Conservation (phyloP, 2,113 vertebrate genomes). For the Chloropsis cyanopogon region DNA sequence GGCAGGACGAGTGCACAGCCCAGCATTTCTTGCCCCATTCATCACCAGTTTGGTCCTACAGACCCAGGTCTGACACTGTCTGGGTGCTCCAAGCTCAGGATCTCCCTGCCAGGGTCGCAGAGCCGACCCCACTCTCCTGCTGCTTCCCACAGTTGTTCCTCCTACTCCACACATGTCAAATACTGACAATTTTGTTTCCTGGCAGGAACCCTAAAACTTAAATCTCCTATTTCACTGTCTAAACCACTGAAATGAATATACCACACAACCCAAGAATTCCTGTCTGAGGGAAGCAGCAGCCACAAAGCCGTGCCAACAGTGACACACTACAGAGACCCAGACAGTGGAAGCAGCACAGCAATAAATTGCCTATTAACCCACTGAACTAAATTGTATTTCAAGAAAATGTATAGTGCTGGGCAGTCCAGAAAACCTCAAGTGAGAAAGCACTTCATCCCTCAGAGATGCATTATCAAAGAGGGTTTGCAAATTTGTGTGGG, state of each 20-base stretch:
- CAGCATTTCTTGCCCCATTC: not conserved
- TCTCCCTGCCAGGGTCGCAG: accelerated
- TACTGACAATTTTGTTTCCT: not conserved
- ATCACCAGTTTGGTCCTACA: not conserved
- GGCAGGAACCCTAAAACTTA: not conserved
- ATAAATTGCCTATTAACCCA: constrained; percentile 18
- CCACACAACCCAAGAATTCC: not conserved
- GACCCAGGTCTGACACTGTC: not conserved
- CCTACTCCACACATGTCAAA: not conserved
- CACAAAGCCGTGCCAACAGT: not conserved
- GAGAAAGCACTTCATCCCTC: not conserved
- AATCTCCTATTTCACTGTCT: not conserved
- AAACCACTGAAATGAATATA: not conserved
- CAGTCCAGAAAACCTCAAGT: not conserved
- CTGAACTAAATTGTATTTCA: not conserved
- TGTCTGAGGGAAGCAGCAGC: not conserved
- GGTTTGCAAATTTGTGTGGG: not conserved
- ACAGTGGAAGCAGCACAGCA: not conserved
- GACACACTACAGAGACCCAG: not conserved
- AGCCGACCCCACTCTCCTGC: not conserved
- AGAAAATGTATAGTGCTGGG: not conserved
- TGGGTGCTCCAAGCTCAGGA: not conserved
- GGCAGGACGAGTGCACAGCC: not conserved
- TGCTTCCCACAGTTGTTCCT: not conserved
- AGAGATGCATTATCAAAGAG: not conserved